Base-by-base conservation (phyloP, 2,797 vertebrate genomes). In the Trachurus trachurus region DNA sequence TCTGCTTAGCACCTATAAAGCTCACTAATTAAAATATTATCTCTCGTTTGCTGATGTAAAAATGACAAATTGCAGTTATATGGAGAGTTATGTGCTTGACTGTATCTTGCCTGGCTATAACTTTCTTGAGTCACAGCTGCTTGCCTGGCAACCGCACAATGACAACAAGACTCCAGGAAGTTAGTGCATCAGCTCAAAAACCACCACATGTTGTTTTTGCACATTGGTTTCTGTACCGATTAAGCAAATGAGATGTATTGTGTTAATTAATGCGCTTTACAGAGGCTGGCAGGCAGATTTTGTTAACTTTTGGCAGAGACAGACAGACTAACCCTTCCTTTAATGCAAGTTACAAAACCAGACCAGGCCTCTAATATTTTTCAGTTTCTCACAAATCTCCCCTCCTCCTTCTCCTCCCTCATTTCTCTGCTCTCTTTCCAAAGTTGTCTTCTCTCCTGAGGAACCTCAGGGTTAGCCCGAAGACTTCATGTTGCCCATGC, bases 401-500 rank as follows among this genome's bases (percentile, higher is more conserved):
- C 7, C 31, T 40, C 34, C 39, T 16, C 5, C 1, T 5, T 16
- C 16, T 45, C 16, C 12, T 21, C 16, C 22, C 4, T 2, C 10
- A 40, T 39, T 42, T 62, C 44, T 72, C 52, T 17, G 42, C 34
- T 74, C n/a, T 71, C 56, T 34, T 57, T 81, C 26, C 22, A 71
- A 52, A 63, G 42, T 58, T 45, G 58, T 50, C 47, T 61, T 26
- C 58, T 62, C 60, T 76, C 50, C 68, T 26, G 54, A 44, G 31
- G n/a, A 66, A 58, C 31, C 54, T 68, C 39, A 39, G 60, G 45
- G 59, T 45, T 65, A 70, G 62, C 61, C 67, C n/a, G 16, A 63
- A 76, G 61, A 75, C 45, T 68, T 19, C 9, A 76, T 70, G 60
- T 63, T 66, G 45, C 9, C 21, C 3, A n/a, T 40, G 63, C 59